These are phyloP conservation scores for Margaritifera margaritifera DNA, from an alignment of 2,888 invertebrate genomes.

Conservation along the genomic window DNA sequence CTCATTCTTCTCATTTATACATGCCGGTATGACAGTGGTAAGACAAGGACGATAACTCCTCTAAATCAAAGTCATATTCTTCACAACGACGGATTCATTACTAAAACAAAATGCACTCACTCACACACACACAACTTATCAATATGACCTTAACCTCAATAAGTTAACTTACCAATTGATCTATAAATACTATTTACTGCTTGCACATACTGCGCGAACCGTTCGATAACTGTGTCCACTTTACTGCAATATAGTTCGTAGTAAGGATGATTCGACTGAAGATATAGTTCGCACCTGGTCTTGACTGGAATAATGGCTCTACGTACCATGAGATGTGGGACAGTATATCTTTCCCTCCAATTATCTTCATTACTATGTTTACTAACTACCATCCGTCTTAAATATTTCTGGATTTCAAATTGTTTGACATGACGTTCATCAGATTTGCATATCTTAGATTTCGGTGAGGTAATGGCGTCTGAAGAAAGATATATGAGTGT, in stretches of 20 bases:
- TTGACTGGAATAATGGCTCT: constrained; percentile 82
- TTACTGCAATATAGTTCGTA: constrained; percentile 51
- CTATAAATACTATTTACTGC: constrained; percentile 82
- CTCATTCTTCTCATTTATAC: too few species aligned
- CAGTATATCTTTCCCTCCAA: too few species aligned
- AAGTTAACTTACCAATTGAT: constrained; percentile 64
- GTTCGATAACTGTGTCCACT: constrained; percentile 94
- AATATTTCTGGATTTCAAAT: background rate
- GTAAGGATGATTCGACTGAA: constrained; percentile 62
- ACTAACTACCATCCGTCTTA: background rate
- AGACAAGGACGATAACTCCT: too few species aligned
- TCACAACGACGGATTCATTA: background rate
- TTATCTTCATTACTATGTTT: background rate
- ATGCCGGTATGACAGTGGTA: too few species aligned
- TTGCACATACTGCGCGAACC: constrained; percentile 95
- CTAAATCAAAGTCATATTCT: too few species aligned
- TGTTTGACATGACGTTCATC: constrained; percentile 1
- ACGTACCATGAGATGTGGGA: background rate
- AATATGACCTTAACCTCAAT: background rate
- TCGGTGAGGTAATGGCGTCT: constrained; percentile 79
- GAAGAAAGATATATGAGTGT: constrained; percentile 94
- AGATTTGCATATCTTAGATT: constrained; percentile 10
- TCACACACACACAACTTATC: background rate
- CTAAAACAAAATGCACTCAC: too few species aligned
- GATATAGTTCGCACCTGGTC: constrained; percentile 75